These are phyloP conservation scores for Hydroisotoma schaefferi DNA, from an alignment of 2,888 invertebrate species.

Conservation along the genomic window DNA sequence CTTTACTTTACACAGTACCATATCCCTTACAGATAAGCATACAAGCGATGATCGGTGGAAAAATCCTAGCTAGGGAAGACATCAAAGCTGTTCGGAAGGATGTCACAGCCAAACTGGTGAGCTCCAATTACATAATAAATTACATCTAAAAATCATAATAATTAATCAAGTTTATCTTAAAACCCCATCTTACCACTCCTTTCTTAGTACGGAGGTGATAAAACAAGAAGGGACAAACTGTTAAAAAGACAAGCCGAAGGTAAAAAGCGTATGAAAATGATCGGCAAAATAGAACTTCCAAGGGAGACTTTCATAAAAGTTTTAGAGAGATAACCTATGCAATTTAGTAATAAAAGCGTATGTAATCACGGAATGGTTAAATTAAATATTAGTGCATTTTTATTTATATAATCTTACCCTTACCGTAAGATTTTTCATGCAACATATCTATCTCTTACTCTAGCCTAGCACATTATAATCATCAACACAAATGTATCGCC, in stretches of 20 bases:
- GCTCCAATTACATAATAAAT: slow-evolving; percentile 49
- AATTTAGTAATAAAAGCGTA: no score
- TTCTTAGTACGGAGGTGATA: slow-evolving; percentile 84
- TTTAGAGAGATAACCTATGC: slow-evolving; percentile 59
- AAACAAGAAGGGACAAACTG: slow-evolving; percentile 82
- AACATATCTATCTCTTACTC: no score
- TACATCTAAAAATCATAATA: neutral
- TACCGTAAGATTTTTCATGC: no score
- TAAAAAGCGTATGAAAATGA: slow-evolving; percentile 85
- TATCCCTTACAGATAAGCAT: slow-evolving; percentile 64
- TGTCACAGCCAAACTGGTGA: slow-evolving; percentile 87
- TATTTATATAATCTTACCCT: no score
- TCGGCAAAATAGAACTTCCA: slow-evolving; percentile 87
- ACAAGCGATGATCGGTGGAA: slow-evolving; percentile 75
- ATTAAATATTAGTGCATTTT: no score
- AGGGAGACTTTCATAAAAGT: slow-evolving; percentile 91
- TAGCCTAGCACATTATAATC: no score
- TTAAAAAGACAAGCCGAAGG: slow-evolving; percentile 86
- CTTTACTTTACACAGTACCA: neutral
- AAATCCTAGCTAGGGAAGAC: slow-evolving; percentile 78
- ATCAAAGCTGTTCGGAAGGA: slow-evolving; percentile 85
- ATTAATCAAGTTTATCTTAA: slow-evolving; percentile 1
- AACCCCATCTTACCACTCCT: slow-evolving; percentile 18
- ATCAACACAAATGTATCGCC: no score
- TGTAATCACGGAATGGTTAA: no score